These are phyloP conservation scores for Baryphthengus martii DNA, from an alignment of 2,113 vertebrate species.

Conservation along the genomic window DNA sequence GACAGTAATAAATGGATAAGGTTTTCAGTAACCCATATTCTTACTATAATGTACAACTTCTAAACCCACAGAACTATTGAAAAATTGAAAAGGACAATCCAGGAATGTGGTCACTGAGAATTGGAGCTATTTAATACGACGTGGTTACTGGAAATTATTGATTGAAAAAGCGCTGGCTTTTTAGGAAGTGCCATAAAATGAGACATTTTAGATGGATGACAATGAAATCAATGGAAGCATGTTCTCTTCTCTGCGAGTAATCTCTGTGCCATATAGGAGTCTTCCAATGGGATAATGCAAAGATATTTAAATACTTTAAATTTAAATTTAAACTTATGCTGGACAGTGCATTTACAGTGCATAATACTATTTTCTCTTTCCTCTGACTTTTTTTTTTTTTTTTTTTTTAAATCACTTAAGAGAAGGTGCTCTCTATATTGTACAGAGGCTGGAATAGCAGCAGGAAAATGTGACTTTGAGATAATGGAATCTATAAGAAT, in stretches of 20 bases:
- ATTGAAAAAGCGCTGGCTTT: neutral
- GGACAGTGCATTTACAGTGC: neutral
- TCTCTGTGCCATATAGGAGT: neutral
- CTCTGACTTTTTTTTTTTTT: neutral
- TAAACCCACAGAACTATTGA: neutral
- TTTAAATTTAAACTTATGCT: neutral
- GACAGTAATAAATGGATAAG: neutral
- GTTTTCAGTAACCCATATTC: neutral
- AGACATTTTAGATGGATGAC: neutral
- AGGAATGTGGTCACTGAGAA: neutral
- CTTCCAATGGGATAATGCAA: neutral
- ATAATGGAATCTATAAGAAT: constrained; percentile 56
- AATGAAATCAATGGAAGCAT: neutral
- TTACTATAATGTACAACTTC: neutral
- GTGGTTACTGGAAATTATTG: neutral
- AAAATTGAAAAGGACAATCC: neutral
- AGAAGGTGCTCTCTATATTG: neutral
- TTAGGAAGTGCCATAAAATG: constrained; percentile 4
- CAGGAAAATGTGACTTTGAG: constrained; percentile 55
- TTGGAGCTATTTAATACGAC: neutral
- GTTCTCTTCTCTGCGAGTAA: neutral
- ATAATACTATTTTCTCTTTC: neutral
- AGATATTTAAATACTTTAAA: neutral
- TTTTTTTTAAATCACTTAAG: neutral
- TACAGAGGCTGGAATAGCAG: neutral